phyloP scores from a whole-genome alignment of 2,888 invertebrate genomes.

The Melieria omissa region DNA sequence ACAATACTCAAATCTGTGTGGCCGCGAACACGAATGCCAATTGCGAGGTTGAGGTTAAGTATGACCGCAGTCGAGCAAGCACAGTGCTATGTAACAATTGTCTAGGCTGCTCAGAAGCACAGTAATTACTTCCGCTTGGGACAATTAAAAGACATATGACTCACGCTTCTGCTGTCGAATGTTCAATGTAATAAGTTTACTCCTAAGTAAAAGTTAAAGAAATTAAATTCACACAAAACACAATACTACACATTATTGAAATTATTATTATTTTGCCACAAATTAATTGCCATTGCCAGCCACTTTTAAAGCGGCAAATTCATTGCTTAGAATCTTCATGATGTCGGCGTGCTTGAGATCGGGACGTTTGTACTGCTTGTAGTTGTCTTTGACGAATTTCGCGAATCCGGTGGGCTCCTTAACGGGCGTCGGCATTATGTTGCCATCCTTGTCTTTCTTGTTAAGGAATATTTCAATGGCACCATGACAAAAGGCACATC shows the following conservation, averaged over 20 bases:
- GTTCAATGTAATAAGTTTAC: too few relatives aligned
- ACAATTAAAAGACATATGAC: too few relatives aligned
- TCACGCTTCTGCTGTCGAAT: too few relatives aligned
- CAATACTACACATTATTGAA: too few relatives aligned
- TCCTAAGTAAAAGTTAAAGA: too few relatives aligned
- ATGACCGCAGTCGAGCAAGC: too few relatives aligned
- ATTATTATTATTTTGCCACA: not conserved
- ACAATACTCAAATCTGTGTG: slow-evolving; percentile 29
- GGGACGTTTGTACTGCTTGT: slow-evolving; percentile 57
- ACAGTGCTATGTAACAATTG: too few relatives aligned
- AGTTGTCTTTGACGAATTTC: slow-evolving; percentile 66
- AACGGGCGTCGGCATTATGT: slow-evolving; percentile 58
- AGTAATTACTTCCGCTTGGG: too few relatives aligned
- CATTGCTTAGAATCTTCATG: slow-evolving; percentile 62
- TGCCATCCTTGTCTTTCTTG: slow-evolving; percentile 63
- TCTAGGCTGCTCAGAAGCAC: too few relatives aligned
- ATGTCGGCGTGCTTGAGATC: slow-evolving; percentile 61
- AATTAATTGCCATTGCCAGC: slow-evolving; percentile 38
- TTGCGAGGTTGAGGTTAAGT: slow-evolving; percentile 13
- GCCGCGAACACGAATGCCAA: not conserved
- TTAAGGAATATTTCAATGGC: slow-evolving; percentile 61
- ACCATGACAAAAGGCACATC: slow-evolving; percentile 62
- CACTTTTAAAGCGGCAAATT: slow-evolving; percentile 57
- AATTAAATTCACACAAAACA: too few relatives aligned
- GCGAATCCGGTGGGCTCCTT: slow-evolving; percentile 63